These are phyloP conservation scores for Eulimnadia texana DNA, from an alignment of 1,140 invertebrate genomes.

Conservation along the genomic window DNA sequence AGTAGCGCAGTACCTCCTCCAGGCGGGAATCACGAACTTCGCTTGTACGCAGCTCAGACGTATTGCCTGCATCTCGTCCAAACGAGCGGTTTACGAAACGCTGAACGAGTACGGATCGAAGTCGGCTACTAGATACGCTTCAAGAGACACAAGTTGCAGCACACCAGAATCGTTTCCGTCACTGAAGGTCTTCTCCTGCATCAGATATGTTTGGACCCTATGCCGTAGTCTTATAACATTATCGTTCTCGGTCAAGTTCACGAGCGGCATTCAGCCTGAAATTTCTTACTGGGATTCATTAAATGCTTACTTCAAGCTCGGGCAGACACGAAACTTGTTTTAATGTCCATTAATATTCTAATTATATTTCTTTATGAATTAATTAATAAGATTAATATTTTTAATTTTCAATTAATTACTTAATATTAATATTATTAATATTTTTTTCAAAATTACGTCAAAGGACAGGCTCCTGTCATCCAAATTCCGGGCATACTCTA, in stretches of 20 bases:
- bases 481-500: slow-evolving; percentile 86
- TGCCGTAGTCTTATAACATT: slow-evolving; percentile 56
- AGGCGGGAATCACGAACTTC: slow-evolving; percentile 72
- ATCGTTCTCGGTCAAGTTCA: slow-evolving; percentile 91
- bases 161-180: slow-evolving; percentile 86
- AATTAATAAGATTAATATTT: too few species aligned
- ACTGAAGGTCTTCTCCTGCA: slow-evolving; percentile 88
- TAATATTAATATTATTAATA: too few species aligned
- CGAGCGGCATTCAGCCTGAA: slow-evolving; percentile 86
- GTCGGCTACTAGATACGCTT: slow-evolving; percentile 96
- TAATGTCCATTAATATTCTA: slow-evolving; percentile 99
- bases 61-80: slow-evolving; percentile 88
- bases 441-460: slow-evolving; percentile 81
- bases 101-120: slow-evolving; percentile 67
- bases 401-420: too few species aligned
- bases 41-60: slow-evolving; percentile 91
- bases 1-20: slow-evolving; percentile 71
- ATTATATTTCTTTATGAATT: too few species aligned
- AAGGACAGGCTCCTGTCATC: slow-evolving; percentile 61
- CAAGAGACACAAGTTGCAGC: slow-evolving; percentile 76
- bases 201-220: slow-evolving; percentile 44
- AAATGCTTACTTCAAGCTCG: slow-evolving; percentile 73
- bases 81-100: slow-evolving; percentile 86
- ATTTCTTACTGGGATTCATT: slow-evolving; percentile 83
- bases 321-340: slow-evolving; percentile 69